These are phyloP conservation scores for Megaceryle alcyon DNA, from an alignment of 2,797 vertebrate genomes.

Conservation along the genomic window DNA sequence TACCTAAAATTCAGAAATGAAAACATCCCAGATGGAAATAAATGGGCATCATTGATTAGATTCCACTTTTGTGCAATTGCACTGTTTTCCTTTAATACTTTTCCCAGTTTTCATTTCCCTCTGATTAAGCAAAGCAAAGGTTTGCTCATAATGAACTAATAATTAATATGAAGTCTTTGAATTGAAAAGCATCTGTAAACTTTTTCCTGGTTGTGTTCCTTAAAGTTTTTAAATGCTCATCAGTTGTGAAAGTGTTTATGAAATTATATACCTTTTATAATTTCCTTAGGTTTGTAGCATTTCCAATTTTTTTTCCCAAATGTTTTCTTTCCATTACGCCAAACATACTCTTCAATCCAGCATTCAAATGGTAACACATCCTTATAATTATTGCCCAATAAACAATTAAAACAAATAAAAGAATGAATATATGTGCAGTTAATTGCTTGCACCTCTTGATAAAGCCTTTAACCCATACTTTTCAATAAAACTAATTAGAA, in stretches of 20 bases:
- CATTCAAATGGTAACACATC: not conserved
- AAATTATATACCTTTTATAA: not conserved
- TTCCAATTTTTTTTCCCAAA: not conserved
- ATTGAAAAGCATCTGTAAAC: not conserved
- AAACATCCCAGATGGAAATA: not conserved
- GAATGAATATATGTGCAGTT: not conserved
- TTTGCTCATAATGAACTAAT: not conserved
- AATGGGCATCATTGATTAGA: not conserved
- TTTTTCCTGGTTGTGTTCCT: not conserved
- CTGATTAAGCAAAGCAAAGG: not conserved
- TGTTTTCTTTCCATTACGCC: not conserved
- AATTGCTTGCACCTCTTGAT: conserved; percentile 17
- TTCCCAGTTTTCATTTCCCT: not conserved
- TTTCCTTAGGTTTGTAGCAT: not conserved
- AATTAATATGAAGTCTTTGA: not conserved
- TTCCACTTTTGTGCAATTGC: not conserved
- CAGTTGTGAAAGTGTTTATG: not conserved
- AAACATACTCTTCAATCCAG: not conserved
- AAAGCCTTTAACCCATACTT: not conserved
- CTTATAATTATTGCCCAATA: no score
- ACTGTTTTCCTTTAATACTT: not conserved
- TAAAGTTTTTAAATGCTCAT: not conserved
- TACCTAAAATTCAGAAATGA: not conserved
- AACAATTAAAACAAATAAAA: no score
- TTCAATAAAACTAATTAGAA: conserved; percentile 17